A percentile compares a stretch with the other conserved stretches of the same genome.
phyloP scores from a whole-genome alignment of 2,888 invertebrate genomes.

The Temnothorax rugatulus region DNA sequence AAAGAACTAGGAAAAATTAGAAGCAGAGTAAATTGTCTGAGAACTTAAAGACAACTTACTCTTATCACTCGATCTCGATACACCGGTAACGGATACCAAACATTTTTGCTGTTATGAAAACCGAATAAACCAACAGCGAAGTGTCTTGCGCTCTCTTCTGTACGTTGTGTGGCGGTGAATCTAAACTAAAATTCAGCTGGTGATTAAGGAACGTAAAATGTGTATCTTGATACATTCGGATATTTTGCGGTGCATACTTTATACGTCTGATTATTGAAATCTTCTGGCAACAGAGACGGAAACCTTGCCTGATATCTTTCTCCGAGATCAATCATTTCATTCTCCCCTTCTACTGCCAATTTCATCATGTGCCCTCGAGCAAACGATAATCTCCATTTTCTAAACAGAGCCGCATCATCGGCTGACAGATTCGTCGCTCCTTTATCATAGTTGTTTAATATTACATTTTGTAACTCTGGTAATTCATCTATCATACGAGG shows the following conservation, averaged over 20 bases:
- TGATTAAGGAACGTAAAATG: constrained; percentile 55
- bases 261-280: constrained; percentile 89
- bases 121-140: constrained; percentile 93
- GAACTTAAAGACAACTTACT: constrained; percentile 85
- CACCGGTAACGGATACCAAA: constrained; percentile 89
- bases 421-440: constrained; percentile 86
- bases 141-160: constrained; percentile 91
- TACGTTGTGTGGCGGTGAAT: constrained; percentile 92
- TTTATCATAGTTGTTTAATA: constrained; percentile 87
- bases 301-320: constrained; percentile 92
- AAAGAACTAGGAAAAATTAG: constrained; percentile 26
- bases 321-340: constrained; percentile 91
- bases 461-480: constrained; percentile 87
- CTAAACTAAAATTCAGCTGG: constrained; percentile 89
- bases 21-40: background rate
- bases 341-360: constrained; percentile 91
- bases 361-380: constrained; percentile 88
- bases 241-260: constrained; percentile 84
- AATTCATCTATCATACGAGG: constrained; percentile 87
- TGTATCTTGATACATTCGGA: background rate
- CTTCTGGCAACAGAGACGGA: constrained; percentile 88
- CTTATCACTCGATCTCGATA: constrained; percentile 90
- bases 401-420: constrained; percentile 86
- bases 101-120: constrained; percentile 88
- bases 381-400: constrained; percentile 88